Conservation (phyloP, 92 coral and sea anemone species). For the Muricea muricata region DNA sequence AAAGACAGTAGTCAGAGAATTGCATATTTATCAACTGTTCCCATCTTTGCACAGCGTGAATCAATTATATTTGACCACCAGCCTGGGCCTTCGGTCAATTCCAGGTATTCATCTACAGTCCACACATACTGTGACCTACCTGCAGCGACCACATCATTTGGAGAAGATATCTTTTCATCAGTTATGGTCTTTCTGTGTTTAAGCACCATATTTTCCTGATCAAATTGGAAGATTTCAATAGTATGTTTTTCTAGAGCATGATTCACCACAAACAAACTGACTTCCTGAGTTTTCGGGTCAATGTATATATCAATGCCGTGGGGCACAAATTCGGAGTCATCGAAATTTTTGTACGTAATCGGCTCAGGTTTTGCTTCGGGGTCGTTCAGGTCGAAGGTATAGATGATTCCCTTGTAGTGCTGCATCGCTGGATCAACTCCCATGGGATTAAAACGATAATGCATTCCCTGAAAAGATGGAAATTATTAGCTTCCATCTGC, state of each 20-base stretch:
- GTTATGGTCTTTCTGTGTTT: constrained; percentile 73
- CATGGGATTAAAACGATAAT: constrained; percentile 27
- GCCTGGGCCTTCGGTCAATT: background rate
- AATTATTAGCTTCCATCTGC: too few species aligned
- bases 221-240: constrained; percentile 88
- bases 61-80: too few species aligned
- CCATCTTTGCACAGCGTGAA: too few species aligned
- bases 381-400: constrained; percentile 70
- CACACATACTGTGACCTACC: constrained; percentile 60
- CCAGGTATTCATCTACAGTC: background rate
- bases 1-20: too few species aligned
- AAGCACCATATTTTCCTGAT: constrained; percentile 55
- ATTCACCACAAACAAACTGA: constrained; percentile 81
- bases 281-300: constrained; percentile 66
- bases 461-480: constrained; percentile 65
- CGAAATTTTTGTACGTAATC: constrained; percentile 67
- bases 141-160: constrained; percentile 81
- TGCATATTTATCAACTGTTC: too few species aligned
- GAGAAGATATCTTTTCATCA: constrained; percentile 74
- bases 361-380: constrained; percentile 63
- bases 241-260: constrained; percentile 72
- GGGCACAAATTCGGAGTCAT: constrained; percentile 81
- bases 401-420: constrained; percentile 68
- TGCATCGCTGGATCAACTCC: constrained; percentile 68
- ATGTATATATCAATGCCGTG: constrained; percentile 81